A percentile compares a stretch with the other conserved stretches of the same genome.
phyloP scores from a whole-genome alignment of 2,113 vertebrate genomes.

The Oostethus manadensis region DNA sequence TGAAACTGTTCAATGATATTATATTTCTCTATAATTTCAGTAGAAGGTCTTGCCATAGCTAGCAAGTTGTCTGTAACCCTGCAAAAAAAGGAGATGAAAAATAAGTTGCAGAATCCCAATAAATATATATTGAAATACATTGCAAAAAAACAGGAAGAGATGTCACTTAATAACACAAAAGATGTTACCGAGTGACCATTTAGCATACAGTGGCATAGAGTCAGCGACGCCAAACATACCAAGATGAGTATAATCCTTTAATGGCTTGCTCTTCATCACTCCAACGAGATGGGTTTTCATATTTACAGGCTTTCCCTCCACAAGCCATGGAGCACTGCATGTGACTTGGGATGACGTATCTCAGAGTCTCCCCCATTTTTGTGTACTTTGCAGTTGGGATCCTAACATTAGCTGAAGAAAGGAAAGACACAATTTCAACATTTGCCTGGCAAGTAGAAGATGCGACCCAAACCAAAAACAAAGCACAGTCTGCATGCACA shows the following conservation, averaged over 20 bases:
- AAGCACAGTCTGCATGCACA: no score
- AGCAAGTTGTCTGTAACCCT: conserved; percentile 95
- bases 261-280: conserved; percentile 86
- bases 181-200: no score
- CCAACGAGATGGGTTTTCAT: conserved; percentile 93
- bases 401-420: conserved; percentile 66
- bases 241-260: conserved; percentile 91
- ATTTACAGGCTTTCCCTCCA: conserved; percentile 92
- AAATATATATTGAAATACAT: no score
- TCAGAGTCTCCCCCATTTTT: conserved; percentile 89
- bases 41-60: conserved; percentile 94
- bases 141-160: not conserved
- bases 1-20: conserved; percentile 87
- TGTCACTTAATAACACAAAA: not conserved
- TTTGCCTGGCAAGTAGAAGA: no score
- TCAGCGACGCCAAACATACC: conserved; percentile 64
- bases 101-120: conserved; percentile 7
- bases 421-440: not conserved
- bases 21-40: conserved; percentile 90
- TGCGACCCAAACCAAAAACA: no score
- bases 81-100: conserved; percentile 28
- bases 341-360: conserved; percentile 89
- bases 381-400: conserved; percentile 92
- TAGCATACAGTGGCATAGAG: no score
- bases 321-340: conserved; percentile 97